These are phyloP conservation scores for Stigmatopora argus DNA, from an alignment of 2,113 vertebrate species.

Conservation along the genomic window DNA sequence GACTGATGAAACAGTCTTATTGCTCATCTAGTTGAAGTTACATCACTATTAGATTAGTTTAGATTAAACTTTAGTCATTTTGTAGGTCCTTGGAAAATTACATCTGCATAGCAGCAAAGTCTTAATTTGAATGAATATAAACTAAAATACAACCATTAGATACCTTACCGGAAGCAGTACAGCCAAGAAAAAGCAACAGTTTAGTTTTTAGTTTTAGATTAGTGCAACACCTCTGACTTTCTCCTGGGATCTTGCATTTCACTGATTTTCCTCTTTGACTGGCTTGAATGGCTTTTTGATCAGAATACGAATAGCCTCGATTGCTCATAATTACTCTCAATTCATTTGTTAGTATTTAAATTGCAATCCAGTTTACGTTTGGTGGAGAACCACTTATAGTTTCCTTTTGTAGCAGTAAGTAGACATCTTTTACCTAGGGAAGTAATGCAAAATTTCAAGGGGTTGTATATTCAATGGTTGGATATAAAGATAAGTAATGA, in stretches of 20 bases:
- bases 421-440: background rate
- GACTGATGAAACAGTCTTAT: background rate
- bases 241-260: background rate
- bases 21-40: background rate
- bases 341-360: background rate
- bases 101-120: background rate
- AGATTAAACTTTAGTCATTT: background rate
- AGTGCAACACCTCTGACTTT: background rate
- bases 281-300: background rate
- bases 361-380: background rate
- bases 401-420: background rate
- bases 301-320: background rate
- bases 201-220: background rate
- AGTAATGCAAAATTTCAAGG: background rate
- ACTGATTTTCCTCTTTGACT: background rate
- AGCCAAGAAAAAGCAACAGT: background rate
- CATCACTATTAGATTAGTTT: background rate
- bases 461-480: too few relatives aligned
- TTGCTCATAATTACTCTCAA: background rate
- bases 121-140: background rate
- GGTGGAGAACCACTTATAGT: background rate
- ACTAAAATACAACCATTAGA: background rate
- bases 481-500: constrained; percentile 26
- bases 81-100: background rate
- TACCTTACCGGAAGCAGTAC: background rate